Evolutionary conservation across 2,797 vertebrate species (phyloP).

Genomic region (Poeciliopsis gracilis): DNA sequence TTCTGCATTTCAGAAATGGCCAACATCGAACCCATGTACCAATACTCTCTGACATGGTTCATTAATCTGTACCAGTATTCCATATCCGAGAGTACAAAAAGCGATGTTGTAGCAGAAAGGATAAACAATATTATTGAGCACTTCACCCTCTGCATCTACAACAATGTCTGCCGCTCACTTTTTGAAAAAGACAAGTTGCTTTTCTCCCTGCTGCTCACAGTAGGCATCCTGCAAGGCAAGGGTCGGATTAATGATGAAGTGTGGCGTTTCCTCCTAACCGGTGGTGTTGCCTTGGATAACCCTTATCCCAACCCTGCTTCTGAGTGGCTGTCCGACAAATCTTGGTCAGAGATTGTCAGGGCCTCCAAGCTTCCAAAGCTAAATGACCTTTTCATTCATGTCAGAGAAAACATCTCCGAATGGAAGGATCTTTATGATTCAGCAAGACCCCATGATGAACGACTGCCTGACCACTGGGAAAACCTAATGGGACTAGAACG

Average conservation of each 20-base stretch:
- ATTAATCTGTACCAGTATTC: slow-evolving; percentile 89
- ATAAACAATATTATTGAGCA: slow-evolving; percentile 85
- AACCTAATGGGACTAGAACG: slow-evolving; percentile 79
- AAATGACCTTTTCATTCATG: slow-evolving; percentile 81
- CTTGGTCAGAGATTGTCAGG: slow-evolving; percentile 90
- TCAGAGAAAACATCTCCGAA: slow-evolving; percentile 66
- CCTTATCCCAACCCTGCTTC: slow-evolving; percentile 88
- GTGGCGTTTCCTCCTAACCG: slow-evolving; percentile 91
- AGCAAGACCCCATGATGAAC: slow-evolving; percentile 83
- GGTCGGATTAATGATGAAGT: slow-evolving; percentile 80
- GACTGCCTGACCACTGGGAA: slow-evolving; percentile 83
- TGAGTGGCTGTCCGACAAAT: slow-evolving; percentile 91
- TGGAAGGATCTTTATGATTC: slow-evolving; percentile 93
- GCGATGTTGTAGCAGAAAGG: slow-evolving; percentile 79
- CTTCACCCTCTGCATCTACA: slow-evolving; percentile 91
- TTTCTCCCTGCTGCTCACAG: slow-evolving; percentile 91
- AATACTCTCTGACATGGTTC: slow-evolving; percentile 94
- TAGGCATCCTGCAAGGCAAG: slow-evolving; percentile 89
- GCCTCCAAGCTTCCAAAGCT: slow-evolving; percentile 84
- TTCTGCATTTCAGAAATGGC: slow-evolving; percentile 94
- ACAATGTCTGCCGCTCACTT: slow-evolving; percentile 91
- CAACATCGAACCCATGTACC: slow-evolving; percentile 96
- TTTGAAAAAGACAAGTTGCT: slow-evolving; percentile 97
- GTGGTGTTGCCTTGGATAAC: slow-evolving; percentile 90
- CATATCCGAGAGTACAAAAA: slow-evolving; percentile 85